These are phyloP conservation scores for Eurystomus glaucurus DNA, from an alignment of 2,797 vertebrate genomes.

Conservation along the genomic window DNA sequence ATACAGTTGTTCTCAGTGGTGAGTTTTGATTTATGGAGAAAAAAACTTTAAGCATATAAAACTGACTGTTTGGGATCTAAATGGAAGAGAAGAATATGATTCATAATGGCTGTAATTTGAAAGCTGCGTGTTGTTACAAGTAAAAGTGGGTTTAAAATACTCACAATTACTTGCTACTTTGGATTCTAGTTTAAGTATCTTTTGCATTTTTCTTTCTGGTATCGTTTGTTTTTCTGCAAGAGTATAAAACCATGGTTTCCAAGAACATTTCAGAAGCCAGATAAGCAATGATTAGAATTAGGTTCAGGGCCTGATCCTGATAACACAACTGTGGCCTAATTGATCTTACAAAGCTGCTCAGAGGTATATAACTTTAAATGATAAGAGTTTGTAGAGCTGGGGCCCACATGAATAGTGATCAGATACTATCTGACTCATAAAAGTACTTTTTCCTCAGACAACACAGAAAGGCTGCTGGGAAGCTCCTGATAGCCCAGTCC, in stretches of 20 bases:
- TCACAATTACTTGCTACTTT: conserved; percentile 37
- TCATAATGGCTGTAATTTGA: conserved; percentile 49
- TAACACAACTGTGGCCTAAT: neutral
- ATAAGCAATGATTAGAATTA: neutral
- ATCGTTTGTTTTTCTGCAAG: neutral
- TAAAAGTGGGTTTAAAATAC: conserved; percentile 5
- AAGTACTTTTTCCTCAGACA: neutral
- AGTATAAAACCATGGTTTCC: neutral
- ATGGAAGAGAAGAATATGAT: conserved; percentile 53
- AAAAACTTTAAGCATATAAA: conserved; percentile 34
- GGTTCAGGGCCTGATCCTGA: neutral
- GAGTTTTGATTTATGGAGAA: conserved; percentile 74
- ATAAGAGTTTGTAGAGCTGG: neutral
- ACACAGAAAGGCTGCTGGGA: neutral
- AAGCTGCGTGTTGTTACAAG: neutral
- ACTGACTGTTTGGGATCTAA: conserved; percentile 54
- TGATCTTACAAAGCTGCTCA: neutral
- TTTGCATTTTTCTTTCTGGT: neutral
- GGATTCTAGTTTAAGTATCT: neutral
- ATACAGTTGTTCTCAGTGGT: conserved; percentile 75
- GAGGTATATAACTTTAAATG: neutral
- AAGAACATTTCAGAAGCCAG: neutral
- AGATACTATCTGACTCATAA: neutral
- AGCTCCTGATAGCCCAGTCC: neutral
- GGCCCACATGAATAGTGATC: neutral